Evolutionary conservation across 2,113 vertebrate genomes (phyloP).

Genomic region (Jacana jacana): DNA sequence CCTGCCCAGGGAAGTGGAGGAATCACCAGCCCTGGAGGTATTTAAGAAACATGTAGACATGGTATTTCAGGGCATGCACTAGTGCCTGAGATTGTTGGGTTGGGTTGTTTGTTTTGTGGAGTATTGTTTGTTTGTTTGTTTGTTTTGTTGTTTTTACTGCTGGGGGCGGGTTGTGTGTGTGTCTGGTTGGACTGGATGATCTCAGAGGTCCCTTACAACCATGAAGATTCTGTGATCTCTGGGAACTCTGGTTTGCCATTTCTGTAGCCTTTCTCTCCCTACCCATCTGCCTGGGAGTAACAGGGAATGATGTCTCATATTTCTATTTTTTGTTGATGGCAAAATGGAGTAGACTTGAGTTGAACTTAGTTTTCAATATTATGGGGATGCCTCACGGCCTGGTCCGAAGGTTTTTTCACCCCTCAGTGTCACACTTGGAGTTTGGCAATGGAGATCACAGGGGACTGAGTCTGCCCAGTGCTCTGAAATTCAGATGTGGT

Average conservation of each 20-base stretch:
- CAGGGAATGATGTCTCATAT: rapidly evolving
- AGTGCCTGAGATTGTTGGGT: no score
- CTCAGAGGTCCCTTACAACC: no score
- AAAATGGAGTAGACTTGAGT: neutral
- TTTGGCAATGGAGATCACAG: neutral
- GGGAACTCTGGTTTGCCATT: neutral
- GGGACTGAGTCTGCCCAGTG: neutral
- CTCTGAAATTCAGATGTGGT: neutral
- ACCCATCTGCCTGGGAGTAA: neutral
- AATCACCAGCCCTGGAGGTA: no score
- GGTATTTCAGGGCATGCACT: no score
- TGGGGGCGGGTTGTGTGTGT: no score
- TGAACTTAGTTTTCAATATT: neutral
- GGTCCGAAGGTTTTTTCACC: neutral
- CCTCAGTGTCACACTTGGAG: neutral
- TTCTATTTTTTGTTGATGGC: neutral
- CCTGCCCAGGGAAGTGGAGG: no score
- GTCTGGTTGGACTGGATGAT: no score
- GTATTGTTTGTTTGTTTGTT: no score
- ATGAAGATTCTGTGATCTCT: neutral
- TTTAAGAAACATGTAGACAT: no score
- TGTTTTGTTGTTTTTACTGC: no score
- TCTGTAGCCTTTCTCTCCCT: neutral
- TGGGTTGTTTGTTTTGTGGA: no score
- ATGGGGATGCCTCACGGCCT: neutral